These are phyloP conservation scores for Tipula helvola DNA, from an alignment of 2,888 invertebrate species.

Conservation along the genomic window DNA sequence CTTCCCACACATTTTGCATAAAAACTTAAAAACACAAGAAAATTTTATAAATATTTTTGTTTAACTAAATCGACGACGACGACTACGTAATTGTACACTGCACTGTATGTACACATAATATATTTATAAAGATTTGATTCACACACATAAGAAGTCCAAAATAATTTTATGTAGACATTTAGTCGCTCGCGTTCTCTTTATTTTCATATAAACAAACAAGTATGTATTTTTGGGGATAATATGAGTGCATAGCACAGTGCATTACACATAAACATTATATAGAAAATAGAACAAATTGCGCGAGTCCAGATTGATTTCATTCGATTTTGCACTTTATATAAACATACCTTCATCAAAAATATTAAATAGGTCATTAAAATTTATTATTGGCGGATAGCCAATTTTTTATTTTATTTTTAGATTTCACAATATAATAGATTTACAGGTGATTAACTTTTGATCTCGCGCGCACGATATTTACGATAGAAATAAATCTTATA, in stretches of 20 bases:
- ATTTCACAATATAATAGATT: neutral
- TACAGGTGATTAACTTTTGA: neutral
- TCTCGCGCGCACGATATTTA: neutral
- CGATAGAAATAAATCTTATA: neutral
- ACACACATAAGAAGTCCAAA: neutral
- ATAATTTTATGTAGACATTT: neutral
- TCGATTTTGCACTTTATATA: neutral
- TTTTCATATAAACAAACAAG: neutral
- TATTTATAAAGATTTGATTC: neutral
- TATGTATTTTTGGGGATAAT: neutral
- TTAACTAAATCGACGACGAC: neutral
- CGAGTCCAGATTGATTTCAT: neutral
- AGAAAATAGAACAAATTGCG: neutral
- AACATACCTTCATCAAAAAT: neutral
- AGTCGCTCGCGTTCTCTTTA: neutral
- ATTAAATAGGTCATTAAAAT: neutral
- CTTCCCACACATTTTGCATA: neutral
- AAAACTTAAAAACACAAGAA: neutral
- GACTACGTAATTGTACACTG: neutral
- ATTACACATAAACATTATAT: neutral
- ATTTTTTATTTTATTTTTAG: neutral
- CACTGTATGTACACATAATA: neutral
- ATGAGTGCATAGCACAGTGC: neutral
- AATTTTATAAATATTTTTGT: neutral
- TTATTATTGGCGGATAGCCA: neutral